Conservation (phyloP, 2,888 invertebrate species). For the Matsumyia berberina region DNA sequence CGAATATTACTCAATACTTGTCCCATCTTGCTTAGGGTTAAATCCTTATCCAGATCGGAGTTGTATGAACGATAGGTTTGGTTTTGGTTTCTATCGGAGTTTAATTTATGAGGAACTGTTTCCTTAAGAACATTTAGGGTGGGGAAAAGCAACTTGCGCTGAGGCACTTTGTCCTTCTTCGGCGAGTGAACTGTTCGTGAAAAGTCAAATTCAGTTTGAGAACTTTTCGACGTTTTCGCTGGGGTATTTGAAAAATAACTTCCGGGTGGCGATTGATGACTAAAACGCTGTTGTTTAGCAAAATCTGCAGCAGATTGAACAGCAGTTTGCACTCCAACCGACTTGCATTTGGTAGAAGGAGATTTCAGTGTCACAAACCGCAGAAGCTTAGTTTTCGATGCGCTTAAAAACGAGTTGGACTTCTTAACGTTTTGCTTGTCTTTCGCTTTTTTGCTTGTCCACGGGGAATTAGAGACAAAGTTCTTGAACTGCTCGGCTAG, state of each 20-base stretch:
- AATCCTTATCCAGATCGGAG: conserved; percentile 82
- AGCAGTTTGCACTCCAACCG: conserved; percentile 81
- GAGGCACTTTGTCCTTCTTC: conserved; percentile 73
- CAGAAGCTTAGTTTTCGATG: conserved; percentile 81
- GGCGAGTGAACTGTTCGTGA: conserved; percentile 82
- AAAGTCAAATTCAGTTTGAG: conserved; percentile 81
- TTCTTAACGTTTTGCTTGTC: conserved; percentile 73
- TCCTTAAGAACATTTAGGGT: conserved; percentile 34
- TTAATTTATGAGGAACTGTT: conserved; percentile 18
- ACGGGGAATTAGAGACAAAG: conserved; percentile 79
- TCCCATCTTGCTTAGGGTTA: conserved; percentile 81
- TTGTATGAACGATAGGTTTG: conserved; percentile 82
- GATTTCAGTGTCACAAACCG: conserved; percentile 81
- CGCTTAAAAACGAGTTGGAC: conserved; percentile 79
- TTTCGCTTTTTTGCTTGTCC: conserved; percentile 77
- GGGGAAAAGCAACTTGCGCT: conserved; percentile 51
- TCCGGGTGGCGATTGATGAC: conserved; percentile 81
- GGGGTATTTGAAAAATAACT: conserved; percentile 82
- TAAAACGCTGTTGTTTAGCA: conserved; percentile 67
- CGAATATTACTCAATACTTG: conserved; percentile 82
- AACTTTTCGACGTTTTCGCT: conserved; percentile 70
- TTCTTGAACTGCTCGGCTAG: conserved; percentile 81
- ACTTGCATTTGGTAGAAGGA: conserved; percentile 78
- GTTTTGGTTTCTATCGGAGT: conserved; percentile 34
- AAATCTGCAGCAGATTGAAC: conserved; percentile 67